Evolutionary conservation across 2,113 vertebrate species (phyloP).

Genomic region (Petromus typicus): DNA sequence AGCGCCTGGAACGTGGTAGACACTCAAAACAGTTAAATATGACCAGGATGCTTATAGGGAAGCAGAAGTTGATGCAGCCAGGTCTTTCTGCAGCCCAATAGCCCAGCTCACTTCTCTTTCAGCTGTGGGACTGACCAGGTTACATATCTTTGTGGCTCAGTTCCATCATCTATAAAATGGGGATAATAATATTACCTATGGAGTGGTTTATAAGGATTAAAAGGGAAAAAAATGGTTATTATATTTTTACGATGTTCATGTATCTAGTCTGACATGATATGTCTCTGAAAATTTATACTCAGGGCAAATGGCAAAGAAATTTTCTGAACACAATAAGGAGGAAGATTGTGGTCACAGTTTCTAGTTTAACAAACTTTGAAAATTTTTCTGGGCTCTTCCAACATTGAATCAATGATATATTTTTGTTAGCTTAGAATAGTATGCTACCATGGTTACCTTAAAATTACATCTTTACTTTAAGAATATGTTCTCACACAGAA

Average conservation of each 20-base stretch:
- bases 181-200: background rate
- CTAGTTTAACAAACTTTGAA: slow-evolving; percentile 33
- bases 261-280: background rate
- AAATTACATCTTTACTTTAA: slow-evolving; percentile 63
- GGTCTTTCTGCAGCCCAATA: background rate
- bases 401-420: background rate
- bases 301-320: background rate
- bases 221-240: background rate
- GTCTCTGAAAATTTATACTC: background rate
- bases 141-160: background rate
- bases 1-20: background rate
- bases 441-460: slow-evolving; percentile 47
- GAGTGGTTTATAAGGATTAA: background rate
- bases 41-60: background rate
- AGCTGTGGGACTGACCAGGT: background rate
- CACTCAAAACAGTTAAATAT: background rate
- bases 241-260: background rate
- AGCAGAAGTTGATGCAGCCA: background rate
- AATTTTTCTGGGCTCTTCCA: background rate
- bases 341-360: background rate
- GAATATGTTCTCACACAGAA: slow-evolving; percentile 53
- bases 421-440: slow-evolving; percentile 18
- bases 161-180: background rate
- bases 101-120: background rate
- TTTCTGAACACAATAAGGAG: background rate